Percentiles rank a stretch among this genome's conserved stretches.
These are phyloP conservation scores for Brenthis hecate DNA, from an alignment of 2,888 invertebrate genomes.

Conservation along the genomic window DNA sequence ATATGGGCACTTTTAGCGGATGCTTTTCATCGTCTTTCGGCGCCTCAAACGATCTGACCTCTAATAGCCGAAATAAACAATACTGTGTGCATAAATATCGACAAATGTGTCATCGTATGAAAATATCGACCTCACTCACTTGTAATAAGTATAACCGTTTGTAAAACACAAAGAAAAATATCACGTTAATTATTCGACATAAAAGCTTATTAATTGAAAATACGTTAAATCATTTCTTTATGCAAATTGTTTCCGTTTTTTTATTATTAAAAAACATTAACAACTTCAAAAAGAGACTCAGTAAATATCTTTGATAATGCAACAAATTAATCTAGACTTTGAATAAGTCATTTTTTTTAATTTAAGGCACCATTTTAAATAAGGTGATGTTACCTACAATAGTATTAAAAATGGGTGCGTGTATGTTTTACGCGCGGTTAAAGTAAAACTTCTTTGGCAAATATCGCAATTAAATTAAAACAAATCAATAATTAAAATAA, in stretches of 20 bases:
- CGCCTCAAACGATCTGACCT: constrained; percentile 44
- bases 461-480: no score
- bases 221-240: no score
- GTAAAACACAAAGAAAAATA: background rate
- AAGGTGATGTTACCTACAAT: background rate
- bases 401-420: background rate
- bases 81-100: constrained; percentile 21
- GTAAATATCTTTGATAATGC: no score
- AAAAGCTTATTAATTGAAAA: background rate
- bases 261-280: no score
- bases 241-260: no score
- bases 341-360: no score
- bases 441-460: no score
- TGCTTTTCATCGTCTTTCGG: constrained; percentile 40
- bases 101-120: constrained; percentile 5
- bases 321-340: no score
- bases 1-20: constrained; percentile 61
- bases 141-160: background rate
- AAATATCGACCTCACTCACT: constrained; percentile 6
- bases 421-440: no score
- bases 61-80: constrained; percentile 45
- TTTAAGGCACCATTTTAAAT: background rate
- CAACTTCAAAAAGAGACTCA: no score
- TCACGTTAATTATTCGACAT: background rate
- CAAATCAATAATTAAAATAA: no score